A percentile compares a stretch with the other conserved stretches of the same genome.
These are phyloP conservation scores for Mesembrinibis cayennensis DNA, from an alignment of 2,113 vertebrate species.

Conservation along the genomic window DNA sequence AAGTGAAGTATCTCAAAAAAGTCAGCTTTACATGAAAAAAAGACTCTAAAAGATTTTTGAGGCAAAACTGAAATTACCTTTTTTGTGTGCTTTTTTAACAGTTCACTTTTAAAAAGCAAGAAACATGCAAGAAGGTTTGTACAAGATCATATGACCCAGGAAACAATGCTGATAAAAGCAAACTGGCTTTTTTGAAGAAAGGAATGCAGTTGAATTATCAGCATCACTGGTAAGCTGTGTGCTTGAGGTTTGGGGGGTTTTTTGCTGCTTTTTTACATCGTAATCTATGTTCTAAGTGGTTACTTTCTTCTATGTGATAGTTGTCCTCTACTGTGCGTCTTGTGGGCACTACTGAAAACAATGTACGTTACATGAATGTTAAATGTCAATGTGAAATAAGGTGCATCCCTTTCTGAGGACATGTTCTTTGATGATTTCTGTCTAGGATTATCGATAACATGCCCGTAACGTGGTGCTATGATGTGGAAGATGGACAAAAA, in stretches of 20 bases:
- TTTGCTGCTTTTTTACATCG: background rate
- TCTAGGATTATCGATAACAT: slow-evolving; percentile 93
- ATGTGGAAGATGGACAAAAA: slow-evolving; percentile 85
- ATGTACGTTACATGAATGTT: background rate
- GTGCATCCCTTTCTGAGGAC: background rate
- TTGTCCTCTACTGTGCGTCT: background rate
- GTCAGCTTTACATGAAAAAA: background rate
- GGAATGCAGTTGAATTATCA: slow-evolving; percentile 87
- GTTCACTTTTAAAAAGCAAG: slow-evolving; percentile 83
- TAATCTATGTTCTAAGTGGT: background rate
- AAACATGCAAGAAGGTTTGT: slow-evolving; percentile 78
- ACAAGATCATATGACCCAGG: slow-evolving; percentile 73
- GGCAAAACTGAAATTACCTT: background rate
- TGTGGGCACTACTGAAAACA: background rate
- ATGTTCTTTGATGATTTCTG: slow-evolving; percentile 24
- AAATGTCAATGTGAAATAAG: background rate
- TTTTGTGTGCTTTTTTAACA: slow-evolving; percentile 49
- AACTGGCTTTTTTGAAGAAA: slow-evolving; percentile 85
- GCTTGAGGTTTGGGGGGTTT: background rate
- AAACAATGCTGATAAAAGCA: slow-evolving; percentile 67
- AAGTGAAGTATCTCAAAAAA: background rate
- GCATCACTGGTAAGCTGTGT: slow-evolving; percentile 81
- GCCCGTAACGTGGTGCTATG: slow-evolving; percentile 91
- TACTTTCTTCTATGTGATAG: background rate
- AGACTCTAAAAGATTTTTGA: background rate